phyloP scores from a whole-genome alignment of 2,888 invertebrate species.

The Chaitophorus viminalis region DNA sequence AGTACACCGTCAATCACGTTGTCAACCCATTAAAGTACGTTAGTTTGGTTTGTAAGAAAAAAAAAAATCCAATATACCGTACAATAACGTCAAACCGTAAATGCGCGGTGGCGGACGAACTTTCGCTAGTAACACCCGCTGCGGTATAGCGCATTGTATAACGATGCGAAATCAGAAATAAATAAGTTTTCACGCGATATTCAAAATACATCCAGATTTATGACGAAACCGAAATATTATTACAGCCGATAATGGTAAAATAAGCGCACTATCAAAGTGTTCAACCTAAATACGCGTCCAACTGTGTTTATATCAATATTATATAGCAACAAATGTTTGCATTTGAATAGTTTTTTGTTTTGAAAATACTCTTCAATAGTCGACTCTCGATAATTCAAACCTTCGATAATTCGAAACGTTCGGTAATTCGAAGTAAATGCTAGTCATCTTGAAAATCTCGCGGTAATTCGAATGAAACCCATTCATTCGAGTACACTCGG shows the following conservation, averaged over 20 bases:
- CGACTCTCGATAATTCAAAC: too few species aligned
- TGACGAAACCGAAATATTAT: not conserved
- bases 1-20: constrained; percentile 73
- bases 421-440: too few species aligned
- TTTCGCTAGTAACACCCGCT: not conserved
- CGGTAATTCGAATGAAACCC: too few species aligned
- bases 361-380: too few species aligned
- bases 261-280: not conserved
- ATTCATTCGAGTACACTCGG: too few species aligned
- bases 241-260: not conserved
- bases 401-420: too few species aligned
- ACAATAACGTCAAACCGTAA: not conserved
- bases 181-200: not conserved
- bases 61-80: not conserved
- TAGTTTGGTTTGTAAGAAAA: not conserved
- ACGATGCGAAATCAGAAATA: constrained; percentile 14
- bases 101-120: not conserved
- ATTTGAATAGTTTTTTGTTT: not conserved
- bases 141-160: not conserved
- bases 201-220: not conserved
- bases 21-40: constrained; percentile 16
- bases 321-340: too few species aligned
- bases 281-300: not conserved
- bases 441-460: too few species aligned
- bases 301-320: not conserved